Percentiles rank a stretch among this genome's conserved stretches.
Evolutionary conservation across 2,888 invertebrate genomes (phyloP).

Genomic region (Aethes cnicana): DNA sequence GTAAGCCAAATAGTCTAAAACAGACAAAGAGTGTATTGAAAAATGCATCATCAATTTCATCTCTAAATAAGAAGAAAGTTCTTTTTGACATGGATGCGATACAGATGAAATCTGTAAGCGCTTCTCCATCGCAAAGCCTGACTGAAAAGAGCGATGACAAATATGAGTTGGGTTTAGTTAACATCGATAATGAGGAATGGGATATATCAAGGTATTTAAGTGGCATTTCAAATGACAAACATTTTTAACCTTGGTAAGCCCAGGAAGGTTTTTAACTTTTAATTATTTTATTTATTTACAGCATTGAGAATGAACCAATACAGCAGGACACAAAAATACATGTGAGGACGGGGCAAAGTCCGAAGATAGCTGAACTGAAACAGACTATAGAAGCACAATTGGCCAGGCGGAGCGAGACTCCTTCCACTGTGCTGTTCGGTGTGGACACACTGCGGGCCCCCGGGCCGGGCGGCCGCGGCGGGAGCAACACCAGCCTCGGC

Average conservation of each 20-base stretch:
- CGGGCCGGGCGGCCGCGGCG: slow-evolving; percentile 53
- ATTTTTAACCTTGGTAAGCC: background rate
- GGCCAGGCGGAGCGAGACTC: slow-evolving; percentile 61
- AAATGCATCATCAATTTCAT: slow-evolving; percentile 78
- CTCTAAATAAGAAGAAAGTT: slow-evolving; percentile 84
- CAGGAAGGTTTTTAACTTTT: too few species aligned
- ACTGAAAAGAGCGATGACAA: slow-evolving; percentile 71
- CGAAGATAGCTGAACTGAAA: slow-evolving; percentile 81
- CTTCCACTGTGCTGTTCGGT: slow-evolving; percentile 57
- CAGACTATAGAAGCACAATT: slow-evolving; percentile 81
- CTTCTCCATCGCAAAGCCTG: slow-evolving; percentile 76
- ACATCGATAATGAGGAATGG: slow-evolving; percentile 78
- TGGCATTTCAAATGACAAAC: background rate
- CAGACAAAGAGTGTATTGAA: slow-evolving; percentile 83
- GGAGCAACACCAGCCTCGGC: slow-evolving; percentile 75
- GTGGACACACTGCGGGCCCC: slow-evolving; percentile 62
- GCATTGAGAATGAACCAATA: slow-evolving; percentile 72
- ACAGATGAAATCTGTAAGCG: slow-evolving; percentile 78
- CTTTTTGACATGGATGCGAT: slow-evolving; percentile 84
- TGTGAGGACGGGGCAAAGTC: slow-evolving; percentile 73
- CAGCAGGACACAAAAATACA: slow-evolving; percentile 62
- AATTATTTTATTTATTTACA: slow-evolving; percentile 40
- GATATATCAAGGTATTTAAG: slow-evolving; percentile 75
- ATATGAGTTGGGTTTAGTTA: slow-evolving; percentile 63
- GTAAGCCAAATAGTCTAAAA: slow-evolving; percentile 45